Evolutionary conservation across 2,113 vertebrate species (phyloP), one percentile per base, ranked within the genome.

Genomic region (Alaudala cheleensis): DNA sequence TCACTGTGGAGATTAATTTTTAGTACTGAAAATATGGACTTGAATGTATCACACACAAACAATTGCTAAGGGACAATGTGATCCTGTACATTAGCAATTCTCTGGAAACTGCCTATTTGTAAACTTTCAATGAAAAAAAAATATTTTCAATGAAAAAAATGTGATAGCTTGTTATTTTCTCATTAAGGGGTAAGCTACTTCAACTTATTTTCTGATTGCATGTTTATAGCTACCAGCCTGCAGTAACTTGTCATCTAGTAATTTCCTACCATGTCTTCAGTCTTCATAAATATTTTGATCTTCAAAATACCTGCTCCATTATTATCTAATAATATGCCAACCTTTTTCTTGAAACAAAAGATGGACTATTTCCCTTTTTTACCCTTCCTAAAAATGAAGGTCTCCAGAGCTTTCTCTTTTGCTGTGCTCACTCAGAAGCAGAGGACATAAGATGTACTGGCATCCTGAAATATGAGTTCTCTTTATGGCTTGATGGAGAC

Each of bases 221-320:
- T 0, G 0, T 71, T 93, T 93, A 60, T 34, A 76, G 76, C 33
- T 88, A 57, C 28, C 16, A 90, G 40, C 13, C 66, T 82, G 49
- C 58, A 69, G 31, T 31, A 90, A 76, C 14, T 12, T 31, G 51
- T 58, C 50, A 79, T 25, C n/a, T 81, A 54, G 39, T 62, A 90
- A 53, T 11, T 78, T 85, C 34, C 53, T 51, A 49, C 37, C 34
- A 8, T 45, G 28, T 9, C 62, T 77, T 86, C 71, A 69, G 37
- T 60, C 26, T 93, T 90, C 62, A 69, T 51, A 90, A 93, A 72
- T 64, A 86, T 80, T 93, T 90, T 82, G 33, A 76, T 64, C n/a
- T 28, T 53, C 40, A 80, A 31, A 88, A 79, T 20, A 82, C 12
- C 17, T 57, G 14, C 6, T 88, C 40, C 51, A 19, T 17, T 93